phyloP scores from a whole-genome alignment of 2,888 invertebrate species.

The Drosophila dives region DNA sequence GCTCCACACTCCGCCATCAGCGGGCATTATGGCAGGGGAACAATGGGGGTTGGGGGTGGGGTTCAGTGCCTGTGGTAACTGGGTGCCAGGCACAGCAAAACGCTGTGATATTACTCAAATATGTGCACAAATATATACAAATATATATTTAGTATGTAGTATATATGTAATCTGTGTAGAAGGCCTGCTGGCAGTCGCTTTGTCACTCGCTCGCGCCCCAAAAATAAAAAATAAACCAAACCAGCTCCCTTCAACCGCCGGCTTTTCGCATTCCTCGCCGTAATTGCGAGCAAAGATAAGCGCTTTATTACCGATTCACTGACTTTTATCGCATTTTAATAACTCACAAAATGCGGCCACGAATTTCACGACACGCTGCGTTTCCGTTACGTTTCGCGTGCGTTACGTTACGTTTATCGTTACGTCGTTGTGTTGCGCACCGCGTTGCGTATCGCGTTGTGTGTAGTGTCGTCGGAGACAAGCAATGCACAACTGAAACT shows the following conservation, averaged over 20 bases:
- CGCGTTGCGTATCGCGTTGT: constrained; percentile 7
- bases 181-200: constrained; percentile 39
- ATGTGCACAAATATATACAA: constrained; percentile 19
- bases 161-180: constrained; percentile 22
- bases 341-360: constrained; percentile 78
- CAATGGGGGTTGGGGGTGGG: not conserved
- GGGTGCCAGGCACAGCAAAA: constrained; percentile 47
- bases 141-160: constrained; percentile 2
- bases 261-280: constrained; percentile 29
- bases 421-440: constrained; percentile 35
- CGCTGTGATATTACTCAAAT: constrained; percentile 31
- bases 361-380: constrained; percentile 52
- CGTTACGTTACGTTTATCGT: constrained; percentile 28
- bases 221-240: not conserved
- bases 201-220: constrained; percentile 26
- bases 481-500: constrained; percentile 73
- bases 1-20: constrained; percentile 40
- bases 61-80: constrained; percentile 51
- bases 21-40: constrained; percentile 1
- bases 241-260: not conserved
- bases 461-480: constrained; percentile 57
- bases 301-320: constrained; percentile 82
- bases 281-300: constrained; percentile 80
- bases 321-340: constrained; percentile 80
- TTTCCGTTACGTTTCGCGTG: constrained; percentile 51